Evolutionary conservation across 92 coral and sea anemone species (phyloP), one percentile per base, ranked within the genome.

Genomic region (Phenganax marumi): DNA sequence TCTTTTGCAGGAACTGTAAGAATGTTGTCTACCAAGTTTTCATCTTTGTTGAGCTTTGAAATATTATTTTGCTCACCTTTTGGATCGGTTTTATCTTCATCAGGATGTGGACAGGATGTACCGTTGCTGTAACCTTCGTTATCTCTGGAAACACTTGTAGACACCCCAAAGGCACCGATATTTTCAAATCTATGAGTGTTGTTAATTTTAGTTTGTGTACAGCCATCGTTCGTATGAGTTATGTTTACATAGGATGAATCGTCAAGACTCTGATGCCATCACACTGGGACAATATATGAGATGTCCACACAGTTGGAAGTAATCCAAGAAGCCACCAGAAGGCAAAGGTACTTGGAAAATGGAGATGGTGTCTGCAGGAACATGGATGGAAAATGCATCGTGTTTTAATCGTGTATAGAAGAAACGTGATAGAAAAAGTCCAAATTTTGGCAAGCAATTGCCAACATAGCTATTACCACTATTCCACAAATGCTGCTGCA

Each of bases 311-410:
- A 58, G 21, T 58, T 58, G 65, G 65, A 58, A 58, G 65, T 12
- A 58, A 58, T 58, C 65, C 65, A 58, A 7, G 84, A 22, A 46
- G 43, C 43, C 8, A 81, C 57, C 61, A 81, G 68, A 51, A 73
- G 85, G n/a, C 78, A 64, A 26, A 81, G 76, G 79, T 81, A 65
- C 46, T 47, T 23, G 49, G 84, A 58, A 48, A 64, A 80, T 65
- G 60, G 17, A 0, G 84, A 48, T 64, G 84, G 84, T 18, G 68
- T 21, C 43, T 60, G 68, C 46, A 80, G 74, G 16, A 64, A 80
- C 19, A 75, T 75, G 12, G 39, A 23, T n/a, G 65, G 65, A 18
- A 58, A 58, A 58, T 58, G 65, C 65, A 16, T 58, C 12, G 65
- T 58, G 65, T 58, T 23, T 4, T 58, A 23, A 58, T 6, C 21